A percentile compares a stretch with the other conserved stretches of the same genome.
phyloP scores from a whole-genome alignment of 2,113 vertebrate genomes.

The Poecilia latipinna region DNA sequence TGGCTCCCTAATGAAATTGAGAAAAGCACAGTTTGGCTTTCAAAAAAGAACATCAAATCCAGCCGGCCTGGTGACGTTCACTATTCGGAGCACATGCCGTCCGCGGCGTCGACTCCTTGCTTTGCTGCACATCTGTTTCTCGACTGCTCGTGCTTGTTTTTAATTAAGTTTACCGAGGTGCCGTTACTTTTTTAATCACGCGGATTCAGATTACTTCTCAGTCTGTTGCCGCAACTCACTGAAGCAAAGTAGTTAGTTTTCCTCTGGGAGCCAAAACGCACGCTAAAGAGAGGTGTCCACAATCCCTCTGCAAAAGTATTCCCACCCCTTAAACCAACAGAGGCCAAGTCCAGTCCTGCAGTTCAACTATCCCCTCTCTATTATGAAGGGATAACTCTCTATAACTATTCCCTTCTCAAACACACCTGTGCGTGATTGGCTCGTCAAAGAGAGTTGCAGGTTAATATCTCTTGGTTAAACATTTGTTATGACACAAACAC shows the following conservation, averaged over 20 bases:
- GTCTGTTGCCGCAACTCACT: slow-evolving; percentile 44
- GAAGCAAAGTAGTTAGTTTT: slow-evolving; percentile 50
- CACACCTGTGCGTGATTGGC: too few relatives aligned
- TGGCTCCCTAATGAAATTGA: slow-evolving; percentile 54
- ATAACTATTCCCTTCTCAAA: too few relatives aligned
- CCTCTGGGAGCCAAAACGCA: slow-evolving; percentile 34
- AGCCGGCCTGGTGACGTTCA: slow-evolving; percentile 45
- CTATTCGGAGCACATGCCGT: slow-evolving; percentile 64
- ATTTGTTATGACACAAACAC: too few relatives aligned
- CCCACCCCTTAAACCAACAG: neutral
- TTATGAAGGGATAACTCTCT: too few relatives aligned
- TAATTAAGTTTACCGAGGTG: slow-evolving; percentile 74
- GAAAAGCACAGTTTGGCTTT: slow-evolving; percentile 39
- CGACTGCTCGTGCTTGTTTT: slow-evolving; percentile 63
- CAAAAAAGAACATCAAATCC: slow-evolving; percentile 46
- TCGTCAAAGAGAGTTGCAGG: too few relatives aligned
- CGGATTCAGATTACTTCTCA: slow-evolving; percentile 70
- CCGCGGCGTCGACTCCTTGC: slow-evolving; percentile 56
- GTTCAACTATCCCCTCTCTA: too few relatives aligned
- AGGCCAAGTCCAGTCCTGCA: too few relatives aligned
- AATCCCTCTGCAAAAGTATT: neutral
- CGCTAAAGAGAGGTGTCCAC: slow-evolving; percentile 4
- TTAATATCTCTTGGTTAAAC: too few relatives aligned
- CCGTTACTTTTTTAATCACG: slow-evolving; percentile 71
- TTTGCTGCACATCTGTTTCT: slow-evolving; percentile 72